These are phyloP conservation scores for Colossoma macropomum DNA, from an alignment of 2,113 vertebrate genomes.

Conservation along the genomic window DNA sequence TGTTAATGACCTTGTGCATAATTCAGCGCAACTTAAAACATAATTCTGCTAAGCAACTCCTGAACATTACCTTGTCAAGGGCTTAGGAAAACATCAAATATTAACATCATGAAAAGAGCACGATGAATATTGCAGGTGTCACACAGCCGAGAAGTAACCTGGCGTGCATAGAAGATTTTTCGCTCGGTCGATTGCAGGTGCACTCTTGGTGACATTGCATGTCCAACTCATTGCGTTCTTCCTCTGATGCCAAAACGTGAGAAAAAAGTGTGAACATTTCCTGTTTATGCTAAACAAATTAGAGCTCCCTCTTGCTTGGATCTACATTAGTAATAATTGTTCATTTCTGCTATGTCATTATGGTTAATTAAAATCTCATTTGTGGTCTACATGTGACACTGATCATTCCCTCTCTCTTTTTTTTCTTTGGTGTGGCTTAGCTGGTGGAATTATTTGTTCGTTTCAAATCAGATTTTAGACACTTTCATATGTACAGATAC, in stretches of 20 bases:
- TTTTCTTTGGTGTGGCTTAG: no score
- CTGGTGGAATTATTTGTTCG: no score
- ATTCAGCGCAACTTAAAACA: slow-evolving; percentile 42
- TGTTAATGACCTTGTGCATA: slow-evolving; percentile 22
- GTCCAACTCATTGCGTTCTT: neutral
- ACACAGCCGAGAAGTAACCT: neutral
- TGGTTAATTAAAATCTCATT: neutral
- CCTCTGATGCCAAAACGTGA: neutral
- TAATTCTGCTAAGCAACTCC: slow-evolving; percentile 28
- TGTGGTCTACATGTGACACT: neutral
- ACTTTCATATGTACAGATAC: no score
- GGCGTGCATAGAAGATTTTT: neutral
- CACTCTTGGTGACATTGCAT: neutral
- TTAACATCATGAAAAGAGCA: slow-evolving; percentile 42
- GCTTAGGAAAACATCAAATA: slow-evolving; percentile 39
- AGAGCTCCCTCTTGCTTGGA: neutral
- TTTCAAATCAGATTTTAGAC: no score
- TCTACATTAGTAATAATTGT: neutral
- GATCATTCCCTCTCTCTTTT: no score
- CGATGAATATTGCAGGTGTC: slow-evolving; percentile 41
- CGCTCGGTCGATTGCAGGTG: neutral
- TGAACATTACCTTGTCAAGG: slow-evolving; percentile 28
- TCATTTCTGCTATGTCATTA: neutral
- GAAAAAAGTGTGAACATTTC: neutral
- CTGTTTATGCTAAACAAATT: neutral